Percentiles rank a stretch among this genome's conserved stretches.
Conservation (phyloP, 2,888 invertebrate genomes). For the Argynnis bischoffii region DNA sequence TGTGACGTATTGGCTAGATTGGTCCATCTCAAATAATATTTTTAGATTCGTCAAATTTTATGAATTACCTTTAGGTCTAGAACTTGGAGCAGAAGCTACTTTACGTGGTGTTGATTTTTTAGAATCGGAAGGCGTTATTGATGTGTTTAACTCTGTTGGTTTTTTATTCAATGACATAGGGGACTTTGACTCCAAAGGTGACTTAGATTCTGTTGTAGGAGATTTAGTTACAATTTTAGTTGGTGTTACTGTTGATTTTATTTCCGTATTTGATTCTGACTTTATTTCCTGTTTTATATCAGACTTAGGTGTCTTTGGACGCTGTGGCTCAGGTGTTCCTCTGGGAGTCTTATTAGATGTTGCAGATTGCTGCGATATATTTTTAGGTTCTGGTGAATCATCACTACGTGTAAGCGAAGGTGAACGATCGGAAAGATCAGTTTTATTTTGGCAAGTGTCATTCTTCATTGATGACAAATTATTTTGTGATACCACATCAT, state of each 20-base stretch:
- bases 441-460: constrained; percentile 55
- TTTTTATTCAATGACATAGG: constrained; percentile 61
- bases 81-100: constrained; percentile 68
- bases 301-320: constrained; percentile 69
- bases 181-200: constrained; percentile 60
- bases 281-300: constrained; percentile 56
- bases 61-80: constrained; percentile 72
- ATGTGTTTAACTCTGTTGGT: constrained; percentile 67
- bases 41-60: constrained; percentile 12
- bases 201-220: constrained; percentile 60
- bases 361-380: constrained; percentile 51
- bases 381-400: constrained; percentile 75
- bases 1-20: constrained; percentile 39
- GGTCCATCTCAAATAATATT: constrained; percentile 58
- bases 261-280: constrained; percentile 48
- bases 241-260: constrained; percentile 49
- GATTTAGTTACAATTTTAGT: constrained; percentile 61
- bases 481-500: constrained; percentile 71
- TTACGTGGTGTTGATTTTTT: constrained; percentile 73
- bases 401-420: constrained; percentile 77
- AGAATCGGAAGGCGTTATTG: constrained; percentile 53
- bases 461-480: constrained; percentile 52
- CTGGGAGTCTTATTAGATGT: constrained; percentile 57
- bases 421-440: constrained; percentile 70
- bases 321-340: constrained; percentile 61